Evolutionary conservation across 1,140 invertebrate genomes (phyloP).

Genomic region (Propsilocerus akamusi): DNA sequence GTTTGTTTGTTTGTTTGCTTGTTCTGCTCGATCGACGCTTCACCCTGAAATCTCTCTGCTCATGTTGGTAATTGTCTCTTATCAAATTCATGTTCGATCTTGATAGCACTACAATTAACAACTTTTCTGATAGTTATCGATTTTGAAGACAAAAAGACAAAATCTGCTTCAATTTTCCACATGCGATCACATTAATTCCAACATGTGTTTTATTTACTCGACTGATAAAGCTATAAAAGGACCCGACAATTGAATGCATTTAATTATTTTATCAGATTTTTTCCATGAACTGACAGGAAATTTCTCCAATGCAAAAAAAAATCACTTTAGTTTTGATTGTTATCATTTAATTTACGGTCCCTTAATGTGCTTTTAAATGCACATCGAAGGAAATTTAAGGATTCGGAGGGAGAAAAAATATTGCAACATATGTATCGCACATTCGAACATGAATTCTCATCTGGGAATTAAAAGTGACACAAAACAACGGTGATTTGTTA

Average conservation of each 20-base stretch:
- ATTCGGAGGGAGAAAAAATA: neutral
- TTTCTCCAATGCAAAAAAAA: neutral
- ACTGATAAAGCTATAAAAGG: too few relatives aligned
- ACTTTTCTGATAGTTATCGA: neutral
- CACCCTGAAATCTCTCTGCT: too few relatives aligned
- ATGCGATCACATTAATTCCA: neutral
- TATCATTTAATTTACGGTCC: neutral
- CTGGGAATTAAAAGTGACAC: too few relatives aligned
- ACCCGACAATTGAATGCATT: too few relatives aligned
- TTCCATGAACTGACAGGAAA: too few relatives aligned
- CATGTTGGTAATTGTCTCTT: neutral
- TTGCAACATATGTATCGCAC: neutral
- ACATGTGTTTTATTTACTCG: conserved; percentile 4
- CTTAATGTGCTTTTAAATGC: neutral
- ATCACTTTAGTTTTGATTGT: neutral
- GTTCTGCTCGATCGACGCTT: neutral
- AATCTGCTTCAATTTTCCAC: neutral
- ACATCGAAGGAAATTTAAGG: neutral
- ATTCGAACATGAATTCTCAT: too few relatives aligned
- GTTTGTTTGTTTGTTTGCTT: neutral
- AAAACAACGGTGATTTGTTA: too few relatives aligned
- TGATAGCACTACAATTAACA: neutral
- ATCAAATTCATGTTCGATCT: neutral
- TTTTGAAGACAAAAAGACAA: neutral
- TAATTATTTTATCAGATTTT: too few relatives aligned